A percentile compares a stretch with the other conserved stretches of the same genome.
Evolutionary conservation across 2,797 vertebrate genomes (phyloP).

Genomic region (Mus caroli): DNA sequence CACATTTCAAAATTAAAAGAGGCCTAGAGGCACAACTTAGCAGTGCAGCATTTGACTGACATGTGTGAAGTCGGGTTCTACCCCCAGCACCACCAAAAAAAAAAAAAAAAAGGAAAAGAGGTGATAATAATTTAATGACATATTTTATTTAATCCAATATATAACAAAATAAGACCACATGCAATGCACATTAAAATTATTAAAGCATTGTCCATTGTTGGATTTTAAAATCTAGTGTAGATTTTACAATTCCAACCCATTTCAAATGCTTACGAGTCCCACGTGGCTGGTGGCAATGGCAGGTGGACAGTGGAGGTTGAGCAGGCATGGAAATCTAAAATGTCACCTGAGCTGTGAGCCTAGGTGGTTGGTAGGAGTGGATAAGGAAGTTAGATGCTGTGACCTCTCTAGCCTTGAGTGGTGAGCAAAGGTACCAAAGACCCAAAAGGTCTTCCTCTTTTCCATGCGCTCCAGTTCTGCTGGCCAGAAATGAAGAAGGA

Average conservation of each 20-base stretch:
- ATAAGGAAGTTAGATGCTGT: slow-evolving; percentile 3
- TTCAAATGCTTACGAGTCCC: slow-evolving; percentile 1
- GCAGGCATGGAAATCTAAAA: slow-evolving; percentile 19
- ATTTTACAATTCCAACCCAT: slow-evolving; percentile 5
- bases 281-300: neutral
- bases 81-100: neutral
- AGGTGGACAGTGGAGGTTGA: neutral
- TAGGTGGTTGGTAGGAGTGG: slow-evolving; percentile 26
- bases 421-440: neutral
- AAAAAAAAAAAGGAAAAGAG: neutral
- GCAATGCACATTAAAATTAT: slow-evolving; percentile 42
- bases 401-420: neutral
- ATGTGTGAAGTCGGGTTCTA: neutral
- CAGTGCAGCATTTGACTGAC: neutral
- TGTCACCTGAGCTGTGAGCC: neutral
- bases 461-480: neutral
- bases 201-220: slow-evolving; percentile 38
- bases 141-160: slow-evolving; percentile 5
- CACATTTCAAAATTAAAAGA: slow-evolving; percentile 39
- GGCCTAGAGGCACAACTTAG: neutral
- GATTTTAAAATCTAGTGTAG: slow-evolving; percentile 42
- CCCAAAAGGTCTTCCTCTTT: neutral
- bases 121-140: slow-evolving; percentile 53
- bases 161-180: neutral
- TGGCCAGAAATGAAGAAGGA: slow-evolving; percentile 38